Conservation (phyloP, 2,888 invertebrate species). For the Tenthredo notha region DNA sequence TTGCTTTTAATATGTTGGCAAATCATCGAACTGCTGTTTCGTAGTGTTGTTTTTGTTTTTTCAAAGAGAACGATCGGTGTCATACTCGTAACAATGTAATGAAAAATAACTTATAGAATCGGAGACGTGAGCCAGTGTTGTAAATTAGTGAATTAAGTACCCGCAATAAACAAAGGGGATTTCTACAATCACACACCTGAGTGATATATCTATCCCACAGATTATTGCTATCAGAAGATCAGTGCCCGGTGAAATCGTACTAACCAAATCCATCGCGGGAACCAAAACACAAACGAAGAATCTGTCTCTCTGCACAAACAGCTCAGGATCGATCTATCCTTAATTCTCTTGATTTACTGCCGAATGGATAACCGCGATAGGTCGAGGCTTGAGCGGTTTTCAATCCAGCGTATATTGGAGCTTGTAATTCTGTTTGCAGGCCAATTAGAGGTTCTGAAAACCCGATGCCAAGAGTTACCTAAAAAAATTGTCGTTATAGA, state of each 20-base stretch:
- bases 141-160: conserved; percentile 42
- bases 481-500: background rate
- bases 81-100: background rate
- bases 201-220: conserved; percentile 27
- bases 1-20: background rate
- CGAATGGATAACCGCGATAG: background rate
- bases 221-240: conserved; percentile 36
- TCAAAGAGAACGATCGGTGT: background rate
- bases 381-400: conserved; percentile 14
- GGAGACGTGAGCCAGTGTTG: background rate
- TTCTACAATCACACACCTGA: conserved; percentile 38
- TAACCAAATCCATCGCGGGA: background rate
- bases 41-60: background rate
- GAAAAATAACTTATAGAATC: background rate
- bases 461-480: background rate
- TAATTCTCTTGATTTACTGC: conserved; percentile 33
- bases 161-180: conserved; percentile 28
- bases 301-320: background rate
- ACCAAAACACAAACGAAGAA: background rate
- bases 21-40: background rate
- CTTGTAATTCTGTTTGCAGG: background rate
- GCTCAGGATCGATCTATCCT: conserved; percentile 38
- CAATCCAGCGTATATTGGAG: background rate
- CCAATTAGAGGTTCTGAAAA: background rate
- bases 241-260: background rate